Conservation (phyloP, 2,797 vertebrate genomes). For the Sparidentex hasta region DNA sequence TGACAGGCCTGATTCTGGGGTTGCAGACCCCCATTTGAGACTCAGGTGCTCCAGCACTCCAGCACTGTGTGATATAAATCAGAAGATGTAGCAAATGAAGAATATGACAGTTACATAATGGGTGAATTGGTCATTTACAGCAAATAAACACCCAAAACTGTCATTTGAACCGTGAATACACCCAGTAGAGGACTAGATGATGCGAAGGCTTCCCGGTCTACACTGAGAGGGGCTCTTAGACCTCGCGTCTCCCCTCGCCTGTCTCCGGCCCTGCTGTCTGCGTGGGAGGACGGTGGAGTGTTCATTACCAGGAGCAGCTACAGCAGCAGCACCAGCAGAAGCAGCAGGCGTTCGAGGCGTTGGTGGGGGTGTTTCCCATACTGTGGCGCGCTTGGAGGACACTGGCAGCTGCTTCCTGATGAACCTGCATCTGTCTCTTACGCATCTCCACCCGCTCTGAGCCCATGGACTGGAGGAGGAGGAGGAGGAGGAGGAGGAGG, state of each 20-base stretch:
- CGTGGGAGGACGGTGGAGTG: slow-evolving; percentile 39
- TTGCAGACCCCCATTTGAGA: no score
- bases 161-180: neutral
- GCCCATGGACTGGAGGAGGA: slow-evolving; percentile 79
- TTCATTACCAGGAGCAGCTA: slow-evolving; percentile 96
- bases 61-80: no score
- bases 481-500: neutral
- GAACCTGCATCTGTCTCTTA: slow-evolving; percentile 88
- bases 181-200: neutral
- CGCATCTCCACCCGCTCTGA: slow-evolving; percentile 87
- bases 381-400: slow-evolving; percentile 81
- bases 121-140: neutral
- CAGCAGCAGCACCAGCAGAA: slow-evolving; percentile 99
- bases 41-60: no score
- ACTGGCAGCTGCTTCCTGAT: slow-evolving; percentile 86
- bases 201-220: neutral
- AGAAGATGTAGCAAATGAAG: no score
- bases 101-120: no score
- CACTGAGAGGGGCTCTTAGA: neutral
- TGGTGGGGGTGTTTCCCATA: slow-evolving; percentile 82
- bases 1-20: no score
- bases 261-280: slow-evolving; percentile 41
- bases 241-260: neutral
- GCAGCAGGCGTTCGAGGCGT: slow-evolving; percentile 95
- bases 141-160: neutral